A percentile compares a stretch with the other conserved stretches of the same genome.
Evolutionary conservation across 2,113 vertebrate species (phyloP).

Genomic region (Cygnus buccinator): DNA sequence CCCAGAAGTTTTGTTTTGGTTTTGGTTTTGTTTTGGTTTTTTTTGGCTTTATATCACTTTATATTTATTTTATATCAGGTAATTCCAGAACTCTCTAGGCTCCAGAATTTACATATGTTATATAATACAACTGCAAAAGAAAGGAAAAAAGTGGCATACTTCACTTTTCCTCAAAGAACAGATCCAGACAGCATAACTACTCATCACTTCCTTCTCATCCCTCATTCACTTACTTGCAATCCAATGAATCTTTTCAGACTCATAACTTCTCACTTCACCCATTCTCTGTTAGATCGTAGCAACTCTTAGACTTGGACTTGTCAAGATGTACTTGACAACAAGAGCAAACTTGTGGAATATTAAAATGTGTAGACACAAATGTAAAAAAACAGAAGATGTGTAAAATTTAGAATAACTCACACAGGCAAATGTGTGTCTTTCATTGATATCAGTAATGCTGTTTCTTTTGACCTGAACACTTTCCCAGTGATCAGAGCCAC

Average conservation of each 20-base stretch:
- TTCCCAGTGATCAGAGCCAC: neutral
- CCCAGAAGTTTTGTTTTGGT: too few species aligned
- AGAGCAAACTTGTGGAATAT: neutral
- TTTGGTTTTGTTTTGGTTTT: too few species aligned
- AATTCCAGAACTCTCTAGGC: neutral
- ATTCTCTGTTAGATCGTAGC: neutral
- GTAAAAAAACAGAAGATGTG: neutral
- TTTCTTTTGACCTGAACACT: neutral
- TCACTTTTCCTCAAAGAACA: neutral
- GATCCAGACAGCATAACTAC: neutral
- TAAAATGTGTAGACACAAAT: neutral
- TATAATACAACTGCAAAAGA: neutral
- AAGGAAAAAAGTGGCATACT: neutral
- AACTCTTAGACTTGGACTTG: neutral
- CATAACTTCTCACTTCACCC: neutral
- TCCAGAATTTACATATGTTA: neutral
- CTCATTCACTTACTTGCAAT: neutral
- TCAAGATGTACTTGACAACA: neutral
- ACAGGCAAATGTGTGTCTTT: neutral
- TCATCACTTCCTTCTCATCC: neutral
- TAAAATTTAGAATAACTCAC: neutral
- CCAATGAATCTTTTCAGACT: neutral
- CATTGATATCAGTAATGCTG: neutral
- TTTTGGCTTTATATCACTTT: too few species aligned
- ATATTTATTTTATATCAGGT: too few species aligned